phyloP scores from a whole-genome alignment of 2,113 vertebrate genomes.

The Elachura formosa region DNA sequence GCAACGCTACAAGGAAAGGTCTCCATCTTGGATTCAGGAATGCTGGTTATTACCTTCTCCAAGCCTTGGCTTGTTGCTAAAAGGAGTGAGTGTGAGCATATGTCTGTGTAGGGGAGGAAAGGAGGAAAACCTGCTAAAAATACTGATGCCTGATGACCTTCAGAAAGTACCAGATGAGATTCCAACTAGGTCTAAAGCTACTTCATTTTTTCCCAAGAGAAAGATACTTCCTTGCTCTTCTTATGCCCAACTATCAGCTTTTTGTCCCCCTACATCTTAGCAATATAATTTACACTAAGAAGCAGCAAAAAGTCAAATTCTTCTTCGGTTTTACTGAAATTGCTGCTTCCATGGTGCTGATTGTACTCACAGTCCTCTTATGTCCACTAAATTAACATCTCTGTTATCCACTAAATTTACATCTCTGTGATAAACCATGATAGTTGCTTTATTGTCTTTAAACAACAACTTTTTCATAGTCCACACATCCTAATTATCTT shows the following conservation, averaged over 20 bases:
- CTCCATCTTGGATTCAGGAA: neutral
- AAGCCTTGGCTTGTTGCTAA: neutral
- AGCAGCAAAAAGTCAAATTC: neutral
- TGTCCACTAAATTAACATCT: neutral
- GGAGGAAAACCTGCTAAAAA: neutral
- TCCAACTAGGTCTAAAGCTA: neutral
- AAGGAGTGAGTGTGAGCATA: neutral
- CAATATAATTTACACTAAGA: neutral
- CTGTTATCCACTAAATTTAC: too few species aligned
- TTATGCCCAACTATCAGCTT: neutral
- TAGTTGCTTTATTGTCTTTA: neutral
- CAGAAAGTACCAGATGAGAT: neutral
- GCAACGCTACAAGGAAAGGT: neutral
- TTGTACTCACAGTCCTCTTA: rapidly evolving
- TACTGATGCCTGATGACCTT: neutral
- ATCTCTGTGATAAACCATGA: neutral
- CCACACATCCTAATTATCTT: neutral
- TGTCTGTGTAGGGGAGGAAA: neutral
- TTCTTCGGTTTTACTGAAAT: neutral
- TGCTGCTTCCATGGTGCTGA: neutral
- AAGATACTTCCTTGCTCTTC: neutral
- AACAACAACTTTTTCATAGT: neutral
- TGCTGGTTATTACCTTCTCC: neutral
- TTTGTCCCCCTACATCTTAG: neutral
- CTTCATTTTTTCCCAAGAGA: neutral